These are phyloP conservation scores for Galendromus occidentalis DNA, from an alignment of 1,140 invertebrate genomes.

Conservation along the genomic window DNA sequence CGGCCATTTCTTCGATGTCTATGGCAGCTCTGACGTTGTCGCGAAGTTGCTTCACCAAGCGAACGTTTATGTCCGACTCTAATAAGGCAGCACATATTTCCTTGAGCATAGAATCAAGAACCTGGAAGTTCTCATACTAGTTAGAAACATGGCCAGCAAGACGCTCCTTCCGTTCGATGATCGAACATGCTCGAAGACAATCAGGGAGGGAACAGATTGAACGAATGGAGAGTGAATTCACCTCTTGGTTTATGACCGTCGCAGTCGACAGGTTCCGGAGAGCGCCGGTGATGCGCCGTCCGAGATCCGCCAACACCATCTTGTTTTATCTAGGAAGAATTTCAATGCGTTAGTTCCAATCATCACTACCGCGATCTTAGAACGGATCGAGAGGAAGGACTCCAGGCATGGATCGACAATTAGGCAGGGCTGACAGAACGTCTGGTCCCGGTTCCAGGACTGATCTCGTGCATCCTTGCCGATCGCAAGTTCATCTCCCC, in stretches of 20 bases:
- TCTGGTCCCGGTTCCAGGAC: too few relatives aligned
- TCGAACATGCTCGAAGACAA: too few relatives aligned
- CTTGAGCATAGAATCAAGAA: constrained; percentile 96
- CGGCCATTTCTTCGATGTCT: constrained; percentile 99
- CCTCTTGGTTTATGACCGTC: constrained; percentile 96
- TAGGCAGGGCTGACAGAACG: too few relatives aligned
- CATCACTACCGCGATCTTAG: too few relatives aligned
- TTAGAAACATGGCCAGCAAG: constrained; percentile 23
- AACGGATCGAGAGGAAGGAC: too few relatives aligned
- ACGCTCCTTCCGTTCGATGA: not conserved
- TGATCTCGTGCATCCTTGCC: too few relatives aligned
- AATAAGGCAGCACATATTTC: constrained; percentile 91
- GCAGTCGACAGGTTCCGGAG: constrained; percentile 91
- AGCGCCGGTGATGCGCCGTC: constrained; percentile 95
- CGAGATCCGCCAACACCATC: constrained; percentile 99
- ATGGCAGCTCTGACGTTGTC: constrained; percentile 95
- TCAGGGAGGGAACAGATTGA: not conserved
- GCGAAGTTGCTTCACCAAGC: constrained; percentile 79
- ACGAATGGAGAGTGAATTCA: constrained; percentile 1
- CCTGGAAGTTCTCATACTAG: too few relatives aligned
- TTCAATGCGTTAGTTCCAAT: too few relatives aligned
- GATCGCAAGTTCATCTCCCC: too few relatives aligned
- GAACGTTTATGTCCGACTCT: constrained; percentile 97
- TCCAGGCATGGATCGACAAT: too few relatives aligned
- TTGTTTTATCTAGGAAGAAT: constrained; percentile 25